Percentiles rank a stretch among this genome's conserved stretches.
phyloP scores from a whole-genome alignment of 2,797 vertebrate genomes.

The Ibycter americanus region DNA sequence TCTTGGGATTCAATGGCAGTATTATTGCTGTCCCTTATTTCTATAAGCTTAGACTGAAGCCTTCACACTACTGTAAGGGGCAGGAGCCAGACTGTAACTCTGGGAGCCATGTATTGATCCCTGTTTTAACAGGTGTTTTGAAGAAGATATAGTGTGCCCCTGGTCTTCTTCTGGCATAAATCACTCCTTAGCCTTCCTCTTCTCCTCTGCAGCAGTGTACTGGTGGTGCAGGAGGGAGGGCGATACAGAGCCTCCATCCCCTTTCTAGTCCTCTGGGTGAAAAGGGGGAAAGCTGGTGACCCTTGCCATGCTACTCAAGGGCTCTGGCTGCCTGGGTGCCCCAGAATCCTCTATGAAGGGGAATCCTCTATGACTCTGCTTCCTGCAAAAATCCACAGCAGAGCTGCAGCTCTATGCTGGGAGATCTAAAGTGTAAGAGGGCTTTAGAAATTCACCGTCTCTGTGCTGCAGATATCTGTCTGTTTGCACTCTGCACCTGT shows the following conservation, averaged over 20 bases:
- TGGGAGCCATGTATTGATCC: neutral
- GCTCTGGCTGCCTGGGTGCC: neutral
- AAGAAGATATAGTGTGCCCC: neutral
- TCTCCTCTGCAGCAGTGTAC: neutral
- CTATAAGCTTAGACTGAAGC: neutral
- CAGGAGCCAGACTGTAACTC: slow-evolving; percentile 21
- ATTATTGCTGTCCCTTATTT: neutral
- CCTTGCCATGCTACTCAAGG: neutral
- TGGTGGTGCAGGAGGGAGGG: neutral
- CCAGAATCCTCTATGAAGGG: neutral
- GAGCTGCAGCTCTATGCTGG: neutral
- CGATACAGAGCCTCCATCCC: neutral
- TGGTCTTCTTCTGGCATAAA: neutral
- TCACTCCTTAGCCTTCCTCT: neutral
- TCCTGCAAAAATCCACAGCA: neutral
- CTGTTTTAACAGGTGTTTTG: slow-evolving; percentile 33
- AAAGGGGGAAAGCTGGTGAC: neutral
- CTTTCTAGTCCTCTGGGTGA: neutral
- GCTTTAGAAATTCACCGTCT: neutral
- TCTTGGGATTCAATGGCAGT: neutral
- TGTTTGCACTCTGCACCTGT: neutral
- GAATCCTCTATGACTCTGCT: neutral
- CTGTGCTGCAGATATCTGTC: neutral
- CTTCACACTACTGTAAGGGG: neutral
- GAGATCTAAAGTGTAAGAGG: neutral